phyloP scores from a whole-genome alignment of 2,888 invertebrate species.

The Dichetophora obliterata region DNA sequence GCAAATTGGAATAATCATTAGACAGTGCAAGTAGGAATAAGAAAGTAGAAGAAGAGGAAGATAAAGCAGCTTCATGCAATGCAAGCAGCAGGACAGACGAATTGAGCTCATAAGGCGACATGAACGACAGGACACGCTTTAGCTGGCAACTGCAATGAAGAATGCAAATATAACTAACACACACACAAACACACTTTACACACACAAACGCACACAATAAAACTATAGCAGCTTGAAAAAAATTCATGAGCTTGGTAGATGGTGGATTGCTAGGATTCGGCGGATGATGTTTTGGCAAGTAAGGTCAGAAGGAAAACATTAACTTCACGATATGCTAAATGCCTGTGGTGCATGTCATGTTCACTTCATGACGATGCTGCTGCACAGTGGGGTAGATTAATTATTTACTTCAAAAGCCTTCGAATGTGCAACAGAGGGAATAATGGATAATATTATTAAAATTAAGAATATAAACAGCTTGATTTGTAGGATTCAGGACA shows the following conservation, averaged over 20 bases:
- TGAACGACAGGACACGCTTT: conserved; percentile 24
- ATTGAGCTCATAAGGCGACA: conserved; percentile 11
- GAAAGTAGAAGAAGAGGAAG: not conserved
- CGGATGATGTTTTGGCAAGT: not conserved
- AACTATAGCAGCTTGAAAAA: not conserved
- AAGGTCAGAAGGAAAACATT: conserved; percentile 19
- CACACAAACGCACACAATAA: not conserved
- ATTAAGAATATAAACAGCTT: too few relatives aligned
- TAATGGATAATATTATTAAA: too few relatives aligned
- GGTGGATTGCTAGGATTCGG: not conserved
- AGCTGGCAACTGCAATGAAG: conserved; percentile 13
- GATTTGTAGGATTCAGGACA: too few relatives aligned
- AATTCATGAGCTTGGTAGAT: not conserved
- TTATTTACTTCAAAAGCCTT: not conserved
- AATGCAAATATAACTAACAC: conserved; percentile 3
- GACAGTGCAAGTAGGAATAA: conserved; percentile 1
- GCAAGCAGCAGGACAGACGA: not conserved
- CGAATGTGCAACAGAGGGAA: not conserved
- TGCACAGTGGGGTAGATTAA: conserved; percentile 1
- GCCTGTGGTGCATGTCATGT: conserved; percentile 24
- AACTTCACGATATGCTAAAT: conserved; percentile 18
- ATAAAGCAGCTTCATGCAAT: not conserved
- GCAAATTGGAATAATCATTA: conserved; percentile 29
- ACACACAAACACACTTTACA: not conserved
- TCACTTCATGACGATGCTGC: not conserved